Conservation (phyloP, 2,113 vertebrate genomes). For the Nothocercus nigrocapillus region DNA sequence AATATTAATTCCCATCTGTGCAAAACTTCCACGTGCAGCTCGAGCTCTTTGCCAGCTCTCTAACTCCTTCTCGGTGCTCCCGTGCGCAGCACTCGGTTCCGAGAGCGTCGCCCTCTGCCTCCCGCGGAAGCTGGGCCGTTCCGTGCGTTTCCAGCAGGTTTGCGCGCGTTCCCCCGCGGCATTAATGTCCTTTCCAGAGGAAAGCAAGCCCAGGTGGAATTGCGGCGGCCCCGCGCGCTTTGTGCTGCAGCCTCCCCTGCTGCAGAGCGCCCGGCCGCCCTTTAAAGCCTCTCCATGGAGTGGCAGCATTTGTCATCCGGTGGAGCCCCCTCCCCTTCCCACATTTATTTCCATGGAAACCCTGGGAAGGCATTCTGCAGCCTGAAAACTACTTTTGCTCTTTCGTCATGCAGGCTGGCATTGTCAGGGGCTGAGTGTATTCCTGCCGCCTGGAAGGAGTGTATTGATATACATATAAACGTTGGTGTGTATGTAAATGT, state of each 20-base stretch:
- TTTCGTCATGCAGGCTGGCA: constrained; percentile 82
- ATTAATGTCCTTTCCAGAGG: background rate
- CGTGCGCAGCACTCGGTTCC: accelerated
- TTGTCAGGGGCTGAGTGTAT: constrained; percentile 82
- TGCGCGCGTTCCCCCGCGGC: no score
- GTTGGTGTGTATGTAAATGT: no score
- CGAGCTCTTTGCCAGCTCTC: background rate
- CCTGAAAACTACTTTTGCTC: constrained; percentile 84
- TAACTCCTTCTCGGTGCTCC: background rate
- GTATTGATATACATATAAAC: background rate
- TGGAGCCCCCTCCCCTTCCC: constrained; percentile 64
- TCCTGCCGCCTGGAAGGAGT: constrained; percentile 71
- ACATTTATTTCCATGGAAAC: constrained; percentile 94
- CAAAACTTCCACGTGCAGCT: background rate
- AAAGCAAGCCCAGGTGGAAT: background rate
- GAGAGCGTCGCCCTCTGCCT: accelerated
- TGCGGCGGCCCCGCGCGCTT: no score
- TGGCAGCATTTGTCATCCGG: constrained; percentile 51
- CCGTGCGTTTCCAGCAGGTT: background rate
- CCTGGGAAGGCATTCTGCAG: constrained; percentile 85
- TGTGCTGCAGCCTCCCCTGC: background rate
- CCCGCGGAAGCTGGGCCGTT: background rate
- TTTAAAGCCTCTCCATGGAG: constrained; percentile 15
- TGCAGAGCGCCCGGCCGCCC: background rate
- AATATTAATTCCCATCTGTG: background rate